Percentiles rank a stretch among this genome's conserved stretches.
Evolutionary conservation across 2,888 invertebrate genomes (phyloP).

Genomic region (Oscheius sp.): DNA sequence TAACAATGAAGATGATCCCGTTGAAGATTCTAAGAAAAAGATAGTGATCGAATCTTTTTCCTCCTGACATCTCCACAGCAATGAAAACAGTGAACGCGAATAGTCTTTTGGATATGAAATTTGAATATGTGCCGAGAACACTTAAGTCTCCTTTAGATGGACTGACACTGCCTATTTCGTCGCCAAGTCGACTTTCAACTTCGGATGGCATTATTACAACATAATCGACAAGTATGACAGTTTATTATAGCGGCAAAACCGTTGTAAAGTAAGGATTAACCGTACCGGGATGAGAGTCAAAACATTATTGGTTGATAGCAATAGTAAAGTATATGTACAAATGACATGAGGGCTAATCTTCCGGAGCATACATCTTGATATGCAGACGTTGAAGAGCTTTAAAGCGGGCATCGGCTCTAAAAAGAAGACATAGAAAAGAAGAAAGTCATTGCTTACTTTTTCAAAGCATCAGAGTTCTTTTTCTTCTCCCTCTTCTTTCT

Average conservation of each 20-base stretch:
- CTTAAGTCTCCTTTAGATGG: too few species aligned
- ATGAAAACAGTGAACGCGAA: too few species aligned
- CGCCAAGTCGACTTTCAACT: too few species aligned
- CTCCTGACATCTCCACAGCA: too few species aligned
- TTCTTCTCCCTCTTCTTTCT: constrained; percentile 21
- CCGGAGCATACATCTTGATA: not conserved
- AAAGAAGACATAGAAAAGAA: not conserved
- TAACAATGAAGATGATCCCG: too few species aligned
- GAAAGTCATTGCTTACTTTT: constrained; percentile 17
- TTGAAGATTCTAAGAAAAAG: too few species aligned
- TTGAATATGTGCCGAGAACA: too few species aligned
- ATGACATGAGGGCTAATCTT: constrained; percentile 6
- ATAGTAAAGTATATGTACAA: not conserved
- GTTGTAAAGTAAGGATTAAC: constrained; percentile 6
- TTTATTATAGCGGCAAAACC: constrained; percentile 1
- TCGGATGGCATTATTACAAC: too few species aligned
- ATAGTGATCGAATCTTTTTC: too few species aligned
- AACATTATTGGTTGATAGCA: not conserved
- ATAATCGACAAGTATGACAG: not conserved
- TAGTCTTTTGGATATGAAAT: too few species aligned
- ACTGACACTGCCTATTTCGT: too few species aligned
- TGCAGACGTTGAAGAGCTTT: constrained; percentile 19
- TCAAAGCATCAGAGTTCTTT: not conserved
- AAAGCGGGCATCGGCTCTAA: constrained; percentile 27
- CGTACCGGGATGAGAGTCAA: constrained; percentile 27